These are phyloP conservation scores for Athalia cordata DNA, from an alignment of 2,888 invertebrate genomes.

Conservation along the genomic window DNA sequence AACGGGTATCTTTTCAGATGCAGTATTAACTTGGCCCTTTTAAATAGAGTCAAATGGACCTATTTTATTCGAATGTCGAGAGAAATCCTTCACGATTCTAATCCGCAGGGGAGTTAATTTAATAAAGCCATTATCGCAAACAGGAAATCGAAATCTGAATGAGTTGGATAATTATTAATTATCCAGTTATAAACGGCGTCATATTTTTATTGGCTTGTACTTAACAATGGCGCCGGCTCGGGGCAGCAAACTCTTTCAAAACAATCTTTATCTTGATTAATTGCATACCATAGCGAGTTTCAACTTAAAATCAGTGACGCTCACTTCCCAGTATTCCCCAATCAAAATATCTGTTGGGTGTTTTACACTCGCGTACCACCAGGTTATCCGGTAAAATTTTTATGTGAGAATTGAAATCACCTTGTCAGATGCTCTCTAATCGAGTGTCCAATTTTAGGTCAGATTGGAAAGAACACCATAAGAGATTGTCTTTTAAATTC, in stretches of 20 bases:
- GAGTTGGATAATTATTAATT: constrained; percentile 42
- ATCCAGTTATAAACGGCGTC: constrained; percentile 38
- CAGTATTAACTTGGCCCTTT: constrained; percentile 1
- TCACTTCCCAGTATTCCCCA: constrained; percentile 25
- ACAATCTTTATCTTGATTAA: constrained; percentile 45
- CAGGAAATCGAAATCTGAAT: constrained; percentile 22
- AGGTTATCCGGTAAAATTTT: too few species aligned
- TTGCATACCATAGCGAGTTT: constrained; percentile 23
- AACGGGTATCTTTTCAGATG: constrained; percentile 2
- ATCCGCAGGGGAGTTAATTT: constrained; percentile 8
- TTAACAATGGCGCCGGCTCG: constrained; percentile 25
- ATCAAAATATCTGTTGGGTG: neutral
- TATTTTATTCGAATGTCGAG: neutral
- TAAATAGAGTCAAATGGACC: constrained; percentile 10
- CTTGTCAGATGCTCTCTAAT: too few species aligned
- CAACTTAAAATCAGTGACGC: constrained; percentile 24
- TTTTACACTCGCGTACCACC: neutral
- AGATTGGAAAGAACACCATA: too few species aligned
- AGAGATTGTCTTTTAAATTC: too few species aligned
- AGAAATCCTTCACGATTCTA: neutral
- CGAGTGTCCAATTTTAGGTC: too few species aligned
- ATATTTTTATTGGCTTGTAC: constrained; percentile 1
- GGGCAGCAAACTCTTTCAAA: constrained; percentile 40
- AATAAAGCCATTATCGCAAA: neutral
- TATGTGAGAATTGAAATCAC: too few species aligned